Percentiles rank a stretch among this genome's conserved stretches.
phyloP scores from a whole-genome alignment of 2,888 invertebrate species.

The Drosophila antonietae region DNA sequence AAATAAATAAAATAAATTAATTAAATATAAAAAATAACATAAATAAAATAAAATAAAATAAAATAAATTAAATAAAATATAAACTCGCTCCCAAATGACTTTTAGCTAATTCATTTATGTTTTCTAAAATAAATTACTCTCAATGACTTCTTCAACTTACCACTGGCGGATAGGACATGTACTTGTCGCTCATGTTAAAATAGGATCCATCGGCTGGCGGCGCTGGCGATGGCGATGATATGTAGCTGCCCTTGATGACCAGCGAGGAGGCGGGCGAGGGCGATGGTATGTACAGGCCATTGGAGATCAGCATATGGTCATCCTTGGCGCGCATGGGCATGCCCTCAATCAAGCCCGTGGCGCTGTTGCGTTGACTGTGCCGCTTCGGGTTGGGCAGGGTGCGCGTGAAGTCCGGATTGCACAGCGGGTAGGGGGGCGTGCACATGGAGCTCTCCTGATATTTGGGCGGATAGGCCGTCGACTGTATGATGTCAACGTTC shows the following conservation, averaged over 20 bases:
- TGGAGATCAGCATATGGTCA: constrained; percentile 83
- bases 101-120: neutral
- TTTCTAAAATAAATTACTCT: neutral
- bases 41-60: neutral
- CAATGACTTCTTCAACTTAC: constrained; percentile 56
- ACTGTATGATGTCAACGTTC: constrained; percentile 83
- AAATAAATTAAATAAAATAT: no score
- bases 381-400: constrained; percentile 83
- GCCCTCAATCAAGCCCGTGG: constrained; percentile 68
- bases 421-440: constrained; percentile 81
- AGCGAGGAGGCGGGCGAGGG: constrained; percentile 83
- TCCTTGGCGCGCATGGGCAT: constrained; percentile 81
- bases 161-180: constrained; percentile 83
- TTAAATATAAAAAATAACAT: no score
- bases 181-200: constrained; percentile 84
- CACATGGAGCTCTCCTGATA: constrained; percentile 83
- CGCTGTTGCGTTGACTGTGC: constrained; percentile 81
- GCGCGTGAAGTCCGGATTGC: constrained; percentile 83
- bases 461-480: constrained; percentile 82
- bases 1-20: no score
- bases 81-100: no score
- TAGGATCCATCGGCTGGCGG: constrained; percentile 83
- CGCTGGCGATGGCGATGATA: constrained; percentile 83
- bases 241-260: constrained; percentile 83
- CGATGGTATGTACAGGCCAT: constrained; percentile 82